phyloP scores from a whole-genome alignment of 2,797 vertebrate species.

The Poliocrania exsul region DNA sequence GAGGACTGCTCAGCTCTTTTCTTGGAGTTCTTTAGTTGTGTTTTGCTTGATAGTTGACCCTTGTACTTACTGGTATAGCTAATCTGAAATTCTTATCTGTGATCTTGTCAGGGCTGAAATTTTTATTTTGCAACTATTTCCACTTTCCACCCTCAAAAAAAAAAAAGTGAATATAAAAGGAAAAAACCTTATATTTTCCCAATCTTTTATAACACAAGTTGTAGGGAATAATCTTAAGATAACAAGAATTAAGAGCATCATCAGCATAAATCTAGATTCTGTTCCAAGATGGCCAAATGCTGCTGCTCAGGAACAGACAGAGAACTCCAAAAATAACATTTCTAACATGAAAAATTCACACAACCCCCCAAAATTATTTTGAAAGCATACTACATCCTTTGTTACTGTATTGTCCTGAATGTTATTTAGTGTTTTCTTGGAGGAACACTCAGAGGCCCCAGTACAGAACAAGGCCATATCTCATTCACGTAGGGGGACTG shows the following conservation, averaged over 20 bases:
- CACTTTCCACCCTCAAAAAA: neutral
- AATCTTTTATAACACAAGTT: neutral
- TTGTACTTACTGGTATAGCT: neutral
- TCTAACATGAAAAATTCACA: neutral
- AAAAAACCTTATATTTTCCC: neutral
- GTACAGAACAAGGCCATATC: neutral
- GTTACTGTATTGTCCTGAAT: neutral
- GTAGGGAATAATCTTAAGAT: neutral
- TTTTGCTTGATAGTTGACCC: neutral
- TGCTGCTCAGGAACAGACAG: neutral
- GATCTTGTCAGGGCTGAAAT: neutral
- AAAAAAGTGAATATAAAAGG: neutral
- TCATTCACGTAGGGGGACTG: neutral
- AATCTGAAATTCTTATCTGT: neutral
- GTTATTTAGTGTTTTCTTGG: neutral
- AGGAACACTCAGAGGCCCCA: neutral
- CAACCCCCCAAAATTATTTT: neutral
- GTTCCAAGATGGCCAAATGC: slow-evolving; percentile 12
- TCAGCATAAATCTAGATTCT: neutral
- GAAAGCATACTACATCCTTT: neutral
- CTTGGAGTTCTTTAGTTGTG: neutral
- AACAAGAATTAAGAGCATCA: neutral
- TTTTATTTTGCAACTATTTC: neutral
- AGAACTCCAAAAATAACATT: neutral
- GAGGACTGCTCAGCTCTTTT: neutral